Base-by-base conservation (phyloP, 2,797 vertebrate genomes). In the Anomalospiza imberbis region DNA sequence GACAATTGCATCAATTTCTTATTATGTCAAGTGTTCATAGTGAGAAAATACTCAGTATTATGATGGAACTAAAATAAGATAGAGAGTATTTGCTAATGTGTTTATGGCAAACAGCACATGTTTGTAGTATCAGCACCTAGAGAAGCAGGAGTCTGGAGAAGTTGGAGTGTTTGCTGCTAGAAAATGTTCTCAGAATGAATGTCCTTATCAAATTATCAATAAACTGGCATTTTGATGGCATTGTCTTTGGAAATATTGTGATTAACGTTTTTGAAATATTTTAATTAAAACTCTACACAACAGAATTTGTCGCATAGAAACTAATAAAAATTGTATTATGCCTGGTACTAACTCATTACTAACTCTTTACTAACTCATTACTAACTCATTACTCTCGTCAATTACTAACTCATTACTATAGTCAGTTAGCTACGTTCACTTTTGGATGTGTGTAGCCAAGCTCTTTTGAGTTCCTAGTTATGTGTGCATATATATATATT, bases 121-220 rank as follows among this genome's bases (percentile, higher is more conserved):
- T 28, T 45, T 38, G 25, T 8, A 18, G 1, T 48, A 29, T 20
- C 28, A 44, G 14, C 17, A 57, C 21, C 8, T 63, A 78, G 40
- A 72, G 83, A 70, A 34, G 26, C 13, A 71, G 40, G 32, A 55
- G 21, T 83, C 83, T 95, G 79, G 94, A 95, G 76, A 91, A 88
- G 51, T 38, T 95, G 47, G 58, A 96, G 94, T 81, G 61, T 94
- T 70, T 89, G 54, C 57, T 82, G 76, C 71, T 80, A 78, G 77
- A 51, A 91, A 44, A 50, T 44, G 31, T 78, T 89, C 89, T 95
- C 47, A 78, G 71, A 71, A 91, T 84, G 81, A 91, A 95, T 96
- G 96, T 95, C 68, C 71, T 87, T 80, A 88, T 67, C 86, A 96
- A 95, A 90, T 55, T 51, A 65, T 77, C 54, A 79, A 26, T 71